A percentile compares a stretch with the other conserved stretches of the same genome.
phyloP scores from a whole-genome alignment of 2,888 invertebrate species.

The Zaprionus obscuricornis region DNA sequence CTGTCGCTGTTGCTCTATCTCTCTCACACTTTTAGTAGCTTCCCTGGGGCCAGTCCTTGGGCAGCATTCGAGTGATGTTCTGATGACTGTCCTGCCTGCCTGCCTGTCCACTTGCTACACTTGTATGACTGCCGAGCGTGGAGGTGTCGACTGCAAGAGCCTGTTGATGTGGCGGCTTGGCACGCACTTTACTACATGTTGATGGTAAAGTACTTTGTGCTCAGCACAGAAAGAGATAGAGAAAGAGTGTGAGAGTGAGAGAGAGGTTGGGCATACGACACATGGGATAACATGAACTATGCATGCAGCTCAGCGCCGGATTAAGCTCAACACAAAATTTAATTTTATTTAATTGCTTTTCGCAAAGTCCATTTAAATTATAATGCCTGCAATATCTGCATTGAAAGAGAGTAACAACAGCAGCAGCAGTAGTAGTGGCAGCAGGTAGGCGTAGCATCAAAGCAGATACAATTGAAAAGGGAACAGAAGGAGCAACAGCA shows the following conservation, averaged over 20 bases:
- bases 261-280: slow-evolving; percentile 20
- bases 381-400: slow-evolving; percentile 63
- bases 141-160: slow-evolving; percentile 63
- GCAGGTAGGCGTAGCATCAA: slow-evolving; percentile 31
- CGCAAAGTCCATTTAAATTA: slow-evolving; percentile 77
- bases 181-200: slow-evolving; percentile 61
- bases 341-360: slow-evolving; percentile 77
- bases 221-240: too few species aligned
- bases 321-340: slow-evolving; percentile 72
- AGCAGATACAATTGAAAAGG: slow-evolving; percentile 16
- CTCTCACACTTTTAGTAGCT: too few species aligned
- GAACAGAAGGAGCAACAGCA: not conserved
- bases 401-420: slow-evolving; percentile 42
- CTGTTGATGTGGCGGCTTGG: slow-evolving; percentile 64
- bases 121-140: slow-evolving; percentile 48
- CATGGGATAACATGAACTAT: slow-evolving; percentile 73
- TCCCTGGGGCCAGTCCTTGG: too few species aligned
- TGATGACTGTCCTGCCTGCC: slow-evolving; percentile 41
- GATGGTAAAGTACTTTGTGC: too few species aligned
- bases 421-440: too few species aligned
- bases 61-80: too few species aligned
- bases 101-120: slow-evolving; percentile 44
- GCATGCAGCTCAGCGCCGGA: slow-evolving; percentile 71
- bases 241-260: not conserved
- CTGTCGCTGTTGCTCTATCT: not conserved